Conservation (phyloP, 1,140 invertebrate genomes). For the Drosophila leontia region DNA sequence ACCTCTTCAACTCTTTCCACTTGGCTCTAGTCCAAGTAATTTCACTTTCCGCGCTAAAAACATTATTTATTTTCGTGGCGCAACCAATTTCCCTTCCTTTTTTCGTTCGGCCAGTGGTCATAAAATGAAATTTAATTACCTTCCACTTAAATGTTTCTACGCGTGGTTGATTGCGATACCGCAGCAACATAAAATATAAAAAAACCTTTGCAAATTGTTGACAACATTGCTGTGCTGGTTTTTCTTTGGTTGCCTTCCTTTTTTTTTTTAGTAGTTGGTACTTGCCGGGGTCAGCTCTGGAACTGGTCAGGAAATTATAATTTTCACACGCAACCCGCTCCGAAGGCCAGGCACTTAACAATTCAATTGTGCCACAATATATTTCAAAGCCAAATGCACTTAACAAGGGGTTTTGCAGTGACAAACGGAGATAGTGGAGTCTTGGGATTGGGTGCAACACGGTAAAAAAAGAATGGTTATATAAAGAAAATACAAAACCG, state of each 20-base stretch:
- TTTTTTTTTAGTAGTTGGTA: slow-evolving; percentile 35
- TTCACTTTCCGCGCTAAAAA: slow-evolving; percentile 47
- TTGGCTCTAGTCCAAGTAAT: slow-evolving; percentile 30
- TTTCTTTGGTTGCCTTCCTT: slow-evolving; percentile 18
- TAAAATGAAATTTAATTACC: slow-evolving; percentile 79
- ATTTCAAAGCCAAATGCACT: slow-evolving; percentile 69
- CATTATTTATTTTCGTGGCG: slow-evolving; percentile 50
- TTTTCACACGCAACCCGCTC: slow-evolving; percentile 76
- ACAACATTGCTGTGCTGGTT: slow-evolving; percentile 61
- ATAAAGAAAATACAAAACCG: not conserved
- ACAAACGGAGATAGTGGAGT: slow-evolving; percentile 65
- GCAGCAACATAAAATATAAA: slow-evolving; percentile 24
- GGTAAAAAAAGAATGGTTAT: not conserved
- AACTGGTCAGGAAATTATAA: slow-evolving; percentile 79
- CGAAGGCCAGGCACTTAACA: slow-evolving; percentile 67
- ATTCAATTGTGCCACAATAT: slow-evolving; percentile 76
- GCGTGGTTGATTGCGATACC: slow-evolving; percentile 56
- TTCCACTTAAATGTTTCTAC: slow-evolving; percentile 66
- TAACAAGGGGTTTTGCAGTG: slow-evolving; percentile 69
- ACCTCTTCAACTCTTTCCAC: slow-evolving; percentile 41
- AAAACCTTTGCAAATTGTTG: slow-evolving; percentile 76
- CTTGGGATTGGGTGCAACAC: slow-evolving; percentile 24
- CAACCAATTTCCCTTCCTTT: slow-evolving; percentile 41
- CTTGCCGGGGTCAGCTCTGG: slow-evolving; percentile 32
- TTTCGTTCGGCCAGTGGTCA: slow-evolving; percentile 42